Percentiles rank a stretch among this genome's conserved stretches.
Conservation (phyloP, 2,113 vertebrate species). For the Burhinus oedicnemus region DNA sequence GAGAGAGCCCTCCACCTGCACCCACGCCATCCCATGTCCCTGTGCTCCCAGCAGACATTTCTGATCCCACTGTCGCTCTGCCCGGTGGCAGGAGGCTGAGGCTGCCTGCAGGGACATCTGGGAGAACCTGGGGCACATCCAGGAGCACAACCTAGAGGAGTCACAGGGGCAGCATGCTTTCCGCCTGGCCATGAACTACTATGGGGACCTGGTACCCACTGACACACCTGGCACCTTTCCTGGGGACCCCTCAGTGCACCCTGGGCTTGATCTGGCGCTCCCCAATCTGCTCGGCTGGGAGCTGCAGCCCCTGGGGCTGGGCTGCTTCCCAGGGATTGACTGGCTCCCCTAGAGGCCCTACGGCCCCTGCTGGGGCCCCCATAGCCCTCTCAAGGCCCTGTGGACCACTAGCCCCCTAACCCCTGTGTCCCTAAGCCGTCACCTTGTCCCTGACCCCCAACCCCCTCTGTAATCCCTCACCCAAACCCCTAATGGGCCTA, state of each 20-base stretch:
- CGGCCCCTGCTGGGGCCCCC: too few relatives aligned
- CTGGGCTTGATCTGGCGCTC: too few relatives aligned
- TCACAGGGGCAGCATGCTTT: background rate
- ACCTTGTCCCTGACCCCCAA: too few relatives aligned
- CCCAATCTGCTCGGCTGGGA: accelerated
- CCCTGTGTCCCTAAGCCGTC: too few relatives aligned
- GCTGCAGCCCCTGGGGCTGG: background rate
- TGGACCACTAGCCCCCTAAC: too few relatives aligned
- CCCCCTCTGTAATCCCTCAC: too few relatives aligned
- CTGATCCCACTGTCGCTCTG: background rate
- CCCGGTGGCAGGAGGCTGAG: background rate
- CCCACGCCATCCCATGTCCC: background rate
- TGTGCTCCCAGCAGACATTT: accelerated
- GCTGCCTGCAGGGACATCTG: constrained; percentile 5
- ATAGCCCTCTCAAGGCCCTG: too few relatives aligned
- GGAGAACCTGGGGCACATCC: constrained; percentile 56
- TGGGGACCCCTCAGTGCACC: too few relatives aligned
- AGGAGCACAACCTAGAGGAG: constrained; percentile 46
- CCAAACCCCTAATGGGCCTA: too few relatives aligned
- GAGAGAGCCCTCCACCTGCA: too few relatives aligned
- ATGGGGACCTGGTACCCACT: constrained; percentile 57
- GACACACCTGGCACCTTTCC: accelerated
- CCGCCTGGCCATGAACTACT: constrained; percentile 58
- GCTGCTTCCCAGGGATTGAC: accelerated
- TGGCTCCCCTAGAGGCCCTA: too few relatives aligned